phyloP scores from a whole-genome alignment of 1,140 invertebrate species.

The Heliconius eleuchia region DNA sequence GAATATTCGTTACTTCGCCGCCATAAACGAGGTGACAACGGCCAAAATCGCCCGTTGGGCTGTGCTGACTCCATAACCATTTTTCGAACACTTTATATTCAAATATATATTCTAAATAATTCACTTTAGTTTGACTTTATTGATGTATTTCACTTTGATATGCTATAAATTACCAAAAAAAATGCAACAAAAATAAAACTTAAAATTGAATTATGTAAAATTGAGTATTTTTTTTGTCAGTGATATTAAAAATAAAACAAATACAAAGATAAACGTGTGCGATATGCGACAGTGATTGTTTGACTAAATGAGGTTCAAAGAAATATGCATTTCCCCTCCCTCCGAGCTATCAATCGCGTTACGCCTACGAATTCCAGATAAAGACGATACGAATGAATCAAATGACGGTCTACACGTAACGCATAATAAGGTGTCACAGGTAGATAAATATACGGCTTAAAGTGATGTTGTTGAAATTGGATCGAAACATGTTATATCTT shows the following conservation, averaged over 20 bases:
- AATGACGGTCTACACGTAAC: conserved; percentile 37
- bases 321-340: conserved; percentile 53
- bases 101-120: conserved; percentile 20
- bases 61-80: conserved; percentile 76
- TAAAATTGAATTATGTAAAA: neutral
- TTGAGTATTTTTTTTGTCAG: neutral
- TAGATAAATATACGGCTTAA: neutral
- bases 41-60: conserved; percentile 69
- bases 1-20: conserved; percentile 73
- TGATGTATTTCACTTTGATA: conserved; percentile 35
- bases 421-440: conserved; percentile 19
- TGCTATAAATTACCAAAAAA: neutral
- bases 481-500: too few relatives aligned
- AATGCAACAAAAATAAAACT: neutral
- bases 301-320: conserved; percentile 53
- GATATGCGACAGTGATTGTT: conserved; percentile 54
- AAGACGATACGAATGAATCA: conserved; percentile 45
- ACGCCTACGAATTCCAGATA: conserved; percentile 53
- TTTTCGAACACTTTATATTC: conserved; percentile 44
- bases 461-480: neutral
- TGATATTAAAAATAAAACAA: neutral
- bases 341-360: conserved; percentile 48
- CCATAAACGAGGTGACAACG: conserved; percentile 71
- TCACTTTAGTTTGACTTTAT: conserved; percentile 49
- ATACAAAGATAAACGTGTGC: conserved; percentile 40